Base-by-base conservation (phyloP, 2,888 invertebrate species). In the Clistopyga incitator region DNA sequence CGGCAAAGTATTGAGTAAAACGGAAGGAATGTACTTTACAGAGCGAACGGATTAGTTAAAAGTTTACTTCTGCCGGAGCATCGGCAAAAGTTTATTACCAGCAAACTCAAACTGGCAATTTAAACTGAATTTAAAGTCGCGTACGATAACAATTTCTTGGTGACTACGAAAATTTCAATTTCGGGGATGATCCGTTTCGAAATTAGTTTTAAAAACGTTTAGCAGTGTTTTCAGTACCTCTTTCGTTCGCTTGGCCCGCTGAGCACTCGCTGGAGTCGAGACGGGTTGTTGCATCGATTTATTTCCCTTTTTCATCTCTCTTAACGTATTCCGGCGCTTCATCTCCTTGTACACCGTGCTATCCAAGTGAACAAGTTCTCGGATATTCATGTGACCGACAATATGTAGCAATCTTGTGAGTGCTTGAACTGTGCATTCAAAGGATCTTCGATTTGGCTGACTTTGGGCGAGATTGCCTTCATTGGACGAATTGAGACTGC, bases 341-440 rank as follows among this genome's bases (percentile, higher is more conserved):
- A 98, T 94, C 92, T 98, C 98, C 84, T 96, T 97, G 88, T 98
- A 97, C 4, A 98, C 95, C 86, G 95, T 95, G 38, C 96, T 96
- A 89, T 99, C 98, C 78, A 98, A 94, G 91, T 97, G 96, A 71
- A 97, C 95, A 91, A 98, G 95, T 90, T 98, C 96, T 86, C 96
- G 96, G 78, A 97, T 93, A 0, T 97, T 97, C 84, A 97, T 94
- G 84, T 97, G 97, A 4, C 98, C 98, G 78, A 97, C 93, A 23
- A 97, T 90, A 84, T 94, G 92, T 65, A 95, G 87, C 15, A 95
- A 93, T 71, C 95, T 93, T 11, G 94, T 90, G 8, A 93, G 78
- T n/a, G 90, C 45, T 47, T 74, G 52, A 13, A 77, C 65, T 3
- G 68, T 78, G 0, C 88, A 54, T 6, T 90, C 75, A 29, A 71